Evolutionary conservation across 2,888 invertebrate genomes (phyloP).

Genomic region (Oligia strigilis): DNA sequence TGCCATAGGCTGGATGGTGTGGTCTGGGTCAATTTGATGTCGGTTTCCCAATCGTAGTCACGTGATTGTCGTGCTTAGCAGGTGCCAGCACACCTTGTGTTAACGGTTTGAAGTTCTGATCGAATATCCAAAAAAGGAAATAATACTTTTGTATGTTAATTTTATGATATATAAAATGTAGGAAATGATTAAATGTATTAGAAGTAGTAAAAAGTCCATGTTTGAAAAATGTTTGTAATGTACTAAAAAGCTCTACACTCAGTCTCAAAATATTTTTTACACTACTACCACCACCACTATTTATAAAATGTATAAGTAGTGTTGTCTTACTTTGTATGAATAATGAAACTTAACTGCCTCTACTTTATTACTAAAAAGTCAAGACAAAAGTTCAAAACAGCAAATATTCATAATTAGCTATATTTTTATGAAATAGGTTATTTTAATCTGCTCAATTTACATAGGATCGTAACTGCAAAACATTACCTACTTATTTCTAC

Average conservation of each 20-base stretch:
- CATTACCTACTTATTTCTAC: constrained; percentile 1
- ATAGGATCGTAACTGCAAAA: not conserved
- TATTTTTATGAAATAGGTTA: not conserved
- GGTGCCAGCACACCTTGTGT: constrained; percentile 41
- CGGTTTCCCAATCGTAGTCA: constrained; percentile 40
- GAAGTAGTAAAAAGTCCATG: not conserved
- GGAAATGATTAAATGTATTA: not conserved
- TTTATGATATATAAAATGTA: not conserved
- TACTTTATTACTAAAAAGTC: not conserved
- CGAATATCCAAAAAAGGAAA: not conserved
- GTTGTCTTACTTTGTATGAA: not conserved
- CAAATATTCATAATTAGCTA: not conserved
- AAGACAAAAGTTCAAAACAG: not conserved
- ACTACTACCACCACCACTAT: not conserved
- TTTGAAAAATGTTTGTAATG: not conserved
- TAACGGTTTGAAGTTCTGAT: constrained; percentile 17
- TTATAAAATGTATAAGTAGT: not conserved
- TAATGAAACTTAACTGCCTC: not conserved
- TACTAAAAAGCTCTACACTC: not conserved
- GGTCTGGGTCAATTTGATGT: constrained; percentile 38
- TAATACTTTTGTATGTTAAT: constrained; percentile 9
- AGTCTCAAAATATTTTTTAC: not conserved
- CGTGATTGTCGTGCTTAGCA: constrained; percentile 31
- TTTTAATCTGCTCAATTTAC: not conserved
- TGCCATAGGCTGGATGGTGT: not conserved